These are phyloP conservation scores for Cartodere bifasciata DNA, from an alignment of 2,888 invertebrate species.

Conservation along the genomic window DNA sequence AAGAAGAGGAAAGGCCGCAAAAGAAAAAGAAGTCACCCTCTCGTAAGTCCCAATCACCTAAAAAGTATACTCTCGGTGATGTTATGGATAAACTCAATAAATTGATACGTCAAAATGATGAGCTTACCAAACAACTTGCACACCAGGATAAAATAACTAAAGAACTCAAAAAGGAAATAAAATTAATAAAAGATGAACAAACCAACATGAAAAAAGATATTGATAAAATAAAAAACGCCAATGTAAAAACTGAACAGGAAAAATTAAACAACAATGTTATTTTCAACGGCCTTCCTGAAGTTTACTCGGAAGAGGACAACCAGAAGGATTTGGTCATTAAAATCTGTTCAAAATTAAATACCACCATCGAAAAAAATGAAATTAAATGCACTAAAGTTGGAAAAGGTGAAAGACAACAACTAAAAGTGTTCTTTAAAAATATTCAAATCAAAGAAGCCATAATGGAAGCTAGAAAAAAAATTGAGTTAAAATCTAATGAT, in stretches of 20 bases:
- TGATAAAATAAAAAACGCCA: background rate
- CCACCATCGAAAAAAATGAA: slow-evolving; percentile 1
- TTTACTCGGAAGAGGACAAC: background rate
- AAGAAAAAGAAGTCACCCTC: background rate
- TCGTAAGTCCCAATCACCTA: background rate
- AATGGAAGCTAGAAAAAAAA: slow-evolving; percentile 4
- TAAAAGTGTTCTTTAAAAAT: slow-evolving; percentile 3
- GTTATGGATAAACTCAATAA: too few species aligned
- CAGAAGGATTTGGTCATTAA: slow-evolving; percentile 1
- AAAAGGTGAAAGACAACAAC: slow-evolving; percentile 3
- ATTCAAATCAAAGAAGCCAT: slow-evolving; percentile 1
- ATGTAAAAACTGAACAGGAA: slow-evolving; percentile 3
- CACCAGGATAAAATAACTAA: slow-evolving; percentile 1
- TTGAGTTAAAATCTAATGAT: slow-evolving; percentile 1
- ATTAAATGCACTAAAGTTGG: slow-evolving; percentile 1
- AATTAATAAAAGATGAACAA: slow-evolving; percentile 4
- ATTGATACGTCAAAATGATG: too few species aligned
- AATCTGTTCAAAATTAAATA: slow-evolving; percentile 1
- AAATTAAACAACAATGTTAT: slow-evolving; percentile 3
- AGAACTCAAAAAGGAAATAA: slow-evolving; percentile 3
- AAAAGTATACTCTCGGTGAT: slow-evolving; percentile 2
- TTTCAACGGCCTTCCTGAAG: background rate
- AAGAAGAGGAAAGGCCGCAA: slow-evolving; percentile 1
- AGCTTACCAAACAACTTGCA: slow-evolving; percentile 3
- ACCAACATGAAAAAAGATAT: slow-evolving; percentile 1